These are phyloP conservation scores for Tolmerus cingulatus DNA, from an alignment of 2,888 invertebrate genomes.

Conservation along the genomic window DNA sequence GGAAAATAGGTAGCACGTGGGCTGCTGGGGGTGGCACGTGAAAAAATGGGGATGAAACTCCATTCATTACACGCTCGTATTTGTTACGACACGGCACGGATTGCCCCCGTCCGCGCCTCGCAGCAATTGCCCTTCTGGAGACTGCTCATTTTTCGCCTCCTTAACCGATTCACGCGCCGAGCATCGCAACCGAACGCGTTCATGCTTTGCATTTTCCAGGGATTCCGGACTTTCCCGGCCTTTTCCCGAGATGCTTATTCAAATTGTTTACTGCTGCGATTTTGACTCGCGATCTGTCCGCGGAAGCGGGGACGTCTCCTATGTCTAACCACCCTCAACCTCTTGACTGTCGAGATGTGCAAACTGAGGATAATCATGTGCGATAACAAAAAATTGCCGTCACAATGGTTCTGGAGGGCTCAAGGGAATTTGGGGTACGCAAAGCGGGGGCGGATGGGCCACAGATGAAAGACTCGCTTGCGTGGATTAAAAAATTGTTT, in stretches of 20 bases:
- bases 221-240: background rate
- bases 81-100: background rate
- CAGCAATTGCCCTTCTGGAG: background rate
- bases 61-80: conserved; percentile 18
- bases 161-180: background rate
- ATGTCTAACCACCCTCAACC: background rate
- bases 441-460: background rate
- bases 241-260: background rate
- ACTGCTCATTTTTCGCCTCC: background rate
- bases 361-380: background rate
- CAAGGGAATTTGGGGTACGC: background rate
- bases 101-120: background rate
- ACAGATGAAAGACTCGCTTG: background rate
- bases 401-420: background rate
- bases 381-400: background rate
- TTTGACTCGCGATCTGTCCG: background rate
- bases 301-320: background rate
- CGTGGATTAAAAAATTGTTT: background rate
- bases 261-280: conserved; percentile 20
- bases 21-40: background rate
- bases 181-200: background rate
- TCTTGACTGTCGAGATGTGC: background rate
- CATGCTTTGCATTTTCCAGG: background rate
- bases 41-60: background rate
- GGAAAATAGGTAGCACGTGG: background rate